These are phyloP conservation scores for Boloria euphrosyne DNA, from an alignment of 2,888 invertebrate genomes.

Conservation along the genomic window DNA sequence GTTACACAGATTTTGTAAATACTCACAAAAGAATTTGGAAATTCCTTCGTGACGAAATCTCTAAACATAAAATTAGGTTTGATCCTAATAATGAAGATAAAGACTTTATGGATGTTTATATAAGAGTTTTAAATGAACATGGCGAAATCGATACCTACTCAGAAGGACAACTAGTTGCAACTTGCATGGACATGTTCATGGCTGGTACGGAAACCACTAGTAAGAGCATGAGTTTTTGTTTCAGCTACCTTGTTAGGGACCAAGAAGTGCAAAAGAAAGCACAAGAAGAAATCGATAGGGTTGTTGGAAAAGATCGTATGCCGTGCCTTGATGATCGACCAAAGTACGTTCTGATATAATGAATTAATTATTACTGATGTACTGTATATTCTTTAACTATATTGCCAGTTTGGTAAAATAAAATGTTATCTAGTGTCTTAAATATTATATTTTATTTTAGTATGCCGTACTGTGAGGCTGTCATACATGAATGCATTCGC, in stretches of 20 bases:
- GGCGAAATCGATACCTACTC: constrained; percentile 82
- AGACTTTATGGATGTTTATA: constrained; percentile 92
- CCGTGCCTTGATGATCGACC: constrained; percentile 87
- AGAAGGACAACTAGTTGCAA: constrained; percentile 89
- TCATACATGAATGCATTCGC: constrained; percentile 89
- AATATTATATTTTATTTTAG: constrained; percentile 62
- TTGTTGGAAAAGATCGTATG: constrained; percentile 86
- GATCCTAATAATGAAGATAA: constrained; percentile 83
- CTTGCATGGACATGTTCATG: constrained; percentile 93
- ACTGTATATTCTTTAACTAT: too few species aligned
- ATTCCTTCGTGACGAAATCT: constrained; percentile 87
- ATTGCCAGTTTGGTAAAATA: not conserved
- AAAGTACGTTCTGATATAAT: constrained; percentile 74
- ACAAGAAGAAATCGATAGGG: constrained; percentile 89
- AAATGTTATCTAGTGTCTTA: not conserved
- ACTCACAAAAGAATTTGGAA: constrained; percentile 88
- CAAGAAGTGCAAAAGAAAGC: constrained; percentile 88
- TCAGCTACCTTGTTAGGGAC: constrained; percentile 87
- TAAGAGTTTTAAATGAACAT: constrained; percentile 85
- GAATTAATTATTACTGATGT: not conserved
- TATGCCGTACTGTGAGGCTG: constrained; percentile 91
- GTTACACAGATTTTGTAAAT: constrained; percentile 87
- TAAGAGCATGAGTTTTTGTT: constrained; percentile 89
- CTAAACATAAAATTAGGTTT: constrained; percentile 85
- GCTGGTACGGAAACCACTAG: constrained; percentile 94